Evolutionary conservation across 1,140 invertebrate species (phyloP), one percentile per base, ranked within the genome.

Genomic region (Phenacoccus solenopsis): DNA sequence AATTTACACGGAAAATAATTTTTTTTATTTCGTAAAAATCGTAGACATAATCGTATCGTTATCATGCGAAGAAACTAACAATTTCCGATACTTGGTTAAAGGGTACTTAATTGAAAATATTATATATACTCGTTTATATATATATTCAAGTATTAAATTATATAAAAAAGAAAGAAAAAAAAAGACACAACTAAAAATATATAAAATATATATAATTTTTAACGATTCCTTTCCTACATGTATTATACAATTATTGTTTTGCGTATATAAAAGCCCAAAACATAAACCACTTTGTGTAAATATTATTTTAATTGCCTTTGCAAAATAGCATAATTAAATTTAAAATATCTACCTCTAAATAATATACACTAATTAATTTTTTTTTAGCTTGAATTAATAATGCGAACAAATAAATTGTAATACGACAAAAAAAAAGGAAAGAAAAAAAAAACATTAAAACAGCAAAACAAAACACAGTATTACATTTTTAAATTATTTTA

Each of bases 181-280:
- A 59, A 64, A 64, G 16, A 25, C 13, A 64, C 59, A 64, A 64
- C 59, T 64, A 64, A 64, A 64, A 64, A 64, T 64, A 64, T 64
- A 64, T 64, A 64, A 64, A 64, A 64, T 64, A 64, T 64, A 64
- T 64, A 64, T 64, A 64, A 64, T 64, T 64, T 64, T 64, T 16
- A 64, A 64, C 59, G 59, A 59, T 24, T 64, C 59, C 59, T 64
- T 64, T 64, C 59, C 59, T 64, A 64, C 59, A 64, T 64, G 25
- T 64, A 64, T 64, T 64, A 25, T 64, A 64, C 59, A 64, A 25
- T 64, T 64, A 25, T 64, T 27, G 21, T 64, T 64, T 64, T 24
- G 59, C 25, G 25, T 64, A 27, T 27, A 64, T 64, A 64, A 64
- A 64, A 64, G 25, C 59, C 59, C 21, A 64, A 64, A 64, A 64